Conservation (phyloP, 2,113 vertebrate species). For the Cervus canadensis region DNA sequence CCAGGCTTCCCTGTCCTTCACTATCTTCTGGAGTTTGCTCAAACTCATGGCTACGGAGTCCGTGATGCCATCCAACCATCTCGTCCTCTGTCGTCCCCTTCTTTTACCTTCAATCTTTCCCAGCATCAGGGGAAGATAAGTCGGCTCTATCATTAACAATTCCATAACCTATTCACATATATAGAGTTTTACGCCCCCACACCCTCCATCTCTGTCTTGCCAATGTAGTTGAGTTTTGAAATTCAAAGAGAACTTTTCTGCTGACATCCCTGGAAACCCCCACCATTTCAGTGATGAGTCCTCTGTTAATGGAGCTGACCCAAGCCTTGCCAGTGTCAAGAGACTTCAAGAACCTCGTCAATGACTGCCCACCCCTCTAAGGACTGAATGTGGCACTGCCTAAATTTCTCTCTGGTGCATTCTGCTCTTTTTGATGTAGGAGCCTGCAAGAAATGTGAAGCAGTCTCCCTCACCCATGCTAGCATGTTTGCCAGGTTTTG, state of each 20-base stretch:
- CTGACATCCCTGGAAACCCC: not conserved
- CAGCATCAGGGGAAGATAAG: not conserved
- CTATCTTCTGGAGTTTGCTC: not conserved
- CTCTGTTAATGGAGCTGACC: not conserved
- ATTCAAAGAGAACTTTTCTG: not conserved
- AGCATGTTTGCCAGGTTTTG: not conserved
- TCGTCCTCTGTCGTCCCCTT: not conserved
- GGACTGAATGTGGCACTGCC: too few species aligned
- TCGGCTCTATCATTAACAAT: accelerated
- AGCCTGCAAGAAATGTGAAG: not conserved
- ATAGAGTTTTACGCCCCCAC: not conserved
- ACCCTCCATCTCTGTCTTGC: not conserved
- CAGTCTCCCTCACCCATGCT: not conserved
- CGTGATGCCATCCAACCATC: not conserved
- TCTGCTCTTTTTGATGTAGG: not conserved
- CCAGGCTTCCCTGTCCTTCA: not conserved
- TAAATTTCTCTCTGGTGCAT: not conserved
- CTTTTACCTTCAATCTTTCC: not conserved
- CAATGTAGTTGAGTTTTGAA: not conserved
- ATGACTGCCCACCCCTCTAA: not conserved
- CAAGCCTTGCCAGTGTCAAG: not conserved
- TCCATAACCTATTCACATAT: not conserved
- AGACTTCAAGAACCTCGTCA: accelerated
- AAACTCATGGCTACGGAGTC: not conserved
- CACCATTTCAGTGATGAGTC: not conserved